Evolutionary conservation across 2,113 vertebrate species (phyloP), one percentile per base, ranked within the genome.

Genomic region (Xerus inauris): DNA sequence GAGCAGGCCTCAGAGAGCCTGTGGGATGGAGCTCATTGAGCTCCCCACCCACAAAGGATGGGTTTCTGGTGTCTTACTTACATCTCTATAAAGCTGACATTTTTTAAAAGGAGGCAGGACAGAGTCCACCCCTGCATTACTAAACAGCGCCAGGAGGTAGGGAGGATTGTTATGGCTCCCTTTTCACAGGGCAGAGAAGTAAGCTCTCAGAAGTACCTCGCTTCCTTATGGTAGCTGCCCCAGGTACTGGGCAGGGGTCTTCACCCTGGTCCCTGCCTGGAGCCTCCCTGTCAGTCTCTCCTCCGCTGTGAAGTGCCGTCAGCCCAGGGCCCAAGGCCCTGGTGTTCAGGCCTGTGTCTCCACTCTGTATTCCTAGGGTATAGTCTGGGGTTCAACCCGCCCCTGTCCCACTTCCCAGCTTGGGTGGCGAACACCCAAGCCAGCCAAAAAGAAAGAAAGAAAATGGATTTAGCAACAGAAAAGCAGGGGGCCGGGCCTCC

Each of bases 391-490:
- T 97, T 42, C 97, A 92, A 93, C 93, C 92, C 94, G 40, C 88
- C 71, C 97, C 94, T 95, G 97, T 93, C 97, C 97, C 84, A 94
- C 96, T 97, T 97, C 96, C 97, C 97, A 96, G 97, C 97, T 92
- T 98, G 98, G 98, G 97, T 98, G 98, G 98, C 97, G 96, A 97
- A 98, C 62, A 0, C 87, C n/a, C 85, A 80, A 93, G 97, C 97
- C 32, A 97, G 59, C 9, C 10, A 17, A 35, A 51, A 8, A 38
- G 32, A 28, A 54, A 80, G 77, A 57, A 24, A 28, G 28, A 98
- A 97, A 97, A 95, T 86, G 97, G 97, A 94, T 98, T 98, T 97
- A 98, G 98, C 98, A 96, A 98, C 92, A 97, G 96, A 89, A 84
- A 97, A 98, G 96, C 98, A 93, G 97, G 97, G 96, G 95, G 97